Percentiles rank a stretch among this genome's conserved stretches.
phyloP scores from a whole-genome alignment of 1,140 invertebrate genomes.

The Scaptomyza graminum region DNA sequence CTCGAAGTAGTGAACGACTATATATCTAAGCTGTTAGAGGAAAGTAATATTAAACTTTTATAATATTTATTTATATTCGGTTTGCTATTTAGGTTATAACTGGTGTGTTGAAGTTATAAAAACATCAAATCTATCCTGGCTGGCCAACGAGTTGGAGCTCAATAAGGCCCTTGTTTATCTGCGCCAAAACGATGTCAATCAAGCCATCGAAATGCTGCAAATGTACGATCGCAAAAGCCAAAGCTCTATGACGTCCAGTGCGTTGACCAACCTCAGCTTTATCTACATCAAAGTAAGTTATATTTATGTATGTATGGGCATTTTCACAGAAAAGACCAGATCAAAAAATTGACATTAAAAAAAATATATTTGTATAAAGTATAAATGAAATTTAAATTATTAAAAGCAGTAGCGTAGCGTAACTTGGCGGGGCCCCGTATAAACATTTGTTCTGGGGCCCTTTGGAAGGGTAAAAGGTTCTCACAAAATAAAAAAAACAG shows the following conservation, averaged over 20 bases:
- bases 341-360: too few species aligned
- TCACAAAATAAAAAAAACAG: too few species aligned
- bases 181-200: conserved; percentile 91
- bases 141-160: conserved; percentile 96
- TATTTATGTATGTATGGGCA: background rate
- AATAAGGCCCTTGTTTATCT: conserved; percentile 96
- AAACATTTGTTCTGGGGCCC: too few species aligned
- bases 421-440: too few species aligned
- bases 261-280: conserved; percentile 96
- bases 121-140: conserved; percentile 89
- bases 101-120: conserved; percentile 93
- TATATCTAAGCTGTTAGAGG: too few species aligned
- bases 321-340: too few species aligned
- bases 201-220: conserved; percentile 94
- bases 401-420: too few species aligned
- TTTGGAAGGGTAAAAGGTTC: too few species aligned
- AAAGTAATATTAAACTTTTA: too few species aligned
- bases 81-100: conserved; percentile 85
- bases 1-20: too few species aligned
- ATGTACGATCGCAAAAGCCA: conserved; percentile 95
- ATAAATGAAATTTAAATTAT: too few species aligned
- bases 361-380: too few species aligned
- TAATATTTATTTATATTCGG: background rate
- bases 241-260: conserved; percentile 92
- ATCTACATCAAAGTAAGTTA: conserved; percentile 91